Conservation (phyloP, 1,140 invertebrate genomes). For the Drosophila prosaltans region DNA sequence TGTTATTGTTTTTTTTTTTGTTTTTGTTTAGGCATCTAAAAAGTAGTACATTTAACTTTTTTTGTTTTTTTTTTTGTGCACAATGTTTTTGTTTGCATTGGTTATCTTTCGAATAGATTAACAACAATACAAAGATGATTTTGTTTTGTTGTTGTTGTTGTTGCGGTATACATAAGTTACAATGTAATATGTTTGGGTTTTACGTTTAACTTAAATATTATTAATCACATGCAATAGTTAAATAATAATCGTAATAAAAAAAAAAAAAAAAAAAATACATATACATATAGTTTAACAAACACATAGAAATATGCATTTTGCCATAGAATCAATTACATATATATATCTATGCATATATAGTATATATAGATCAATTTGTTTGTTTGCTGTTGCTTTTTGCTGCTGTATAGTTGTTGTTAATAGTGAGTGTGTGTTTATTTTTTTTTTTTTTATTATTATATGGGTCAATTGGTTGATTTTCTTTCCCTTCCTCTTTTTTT, state of each 20-base stretch:
- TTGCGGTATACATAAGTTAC: conserved; percentile 80
- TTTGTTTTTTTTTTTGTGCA: conserved; percentile 40
- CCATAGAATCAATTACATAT: conserved; percentile 6
- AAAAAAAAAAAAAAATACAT: conserved; percentile 72
- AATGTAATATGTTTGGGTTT: conserved; percentile 76
- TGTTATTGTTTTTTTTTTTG: conserved; percentile 65
- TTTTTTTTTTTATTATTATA: conserved; percentile 25
- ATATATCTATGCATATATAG: neutral
- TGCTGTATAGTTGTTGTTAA: neutral
- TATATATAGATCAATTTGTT: conserved; percentile 4
- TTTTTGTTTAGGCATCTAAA: conserved; percentile 70
- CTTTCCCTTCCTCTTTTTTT: conserved; percentile 8
- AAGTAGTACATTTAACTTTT: conserved; percentile 72
- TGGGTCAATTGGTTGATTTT: conserved; percentile 21
- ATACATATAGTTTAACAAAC: conserved; percentile 74
- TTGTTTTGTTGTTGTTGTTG: conserved; percentile 36
- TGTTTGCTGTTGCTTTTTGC: neutral
- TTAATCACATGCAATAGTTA: conserved; percentile 82
- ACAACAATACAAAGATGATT: conserved; percentile 41
- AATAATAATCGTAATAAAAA: conserved; percentile 74
- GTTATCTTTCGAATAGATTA: conserved; percentile 51
- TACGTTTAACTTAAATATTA: conserved; percentile 81
- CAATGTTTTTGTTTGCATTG: conserved; percentile 32
- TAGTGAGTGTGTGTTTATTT: conserved; percentile 5
- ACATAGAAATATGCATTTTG: conserved; percentile 25